Conservation (phyloP, 2,113 vertebrate species). For the Phoenicopterus ruber region DNA sequence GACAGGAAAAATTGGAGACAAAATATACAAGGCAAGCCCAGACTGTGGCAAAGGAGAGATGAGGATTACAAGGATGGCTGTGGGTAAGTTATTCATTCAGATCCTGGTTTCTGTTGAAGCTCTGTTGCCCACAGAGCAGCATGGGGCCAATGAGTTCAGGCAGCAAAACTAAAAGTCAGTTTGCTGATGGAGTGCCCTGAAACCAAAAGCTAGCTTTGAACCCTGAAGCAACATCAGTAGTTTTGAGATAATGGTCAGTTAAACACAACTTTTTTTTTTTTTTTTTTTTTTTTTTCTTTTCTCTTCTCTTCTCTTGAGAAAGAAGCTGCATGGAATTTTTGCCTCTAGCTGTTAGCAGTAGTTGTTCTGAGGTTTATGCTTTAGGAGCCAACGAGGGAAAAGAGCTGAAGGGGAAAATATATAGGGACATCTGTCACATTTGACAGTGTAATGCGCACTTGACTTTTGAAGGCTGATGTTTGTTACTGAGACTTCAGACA, state of each 20-base stretch:
- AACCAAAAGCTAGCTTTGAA: not conserved
- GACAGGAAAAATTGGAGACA: not conserved
- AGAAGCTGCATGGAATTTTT: not conserved
- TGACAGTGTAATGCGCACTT: not conserved
- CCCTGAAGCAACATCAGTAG: not conserved
- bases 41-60: not conserved
- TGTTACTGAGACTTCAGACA: not conserved
- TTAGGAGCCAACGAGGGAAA: not conserved
- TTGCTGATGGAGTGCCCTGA: not conserved
- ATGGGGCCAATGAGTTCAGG: not conserved
- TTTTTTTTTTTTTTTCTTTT: too few species aligned
- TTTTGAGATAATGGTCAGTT: conserved; percentile 8
- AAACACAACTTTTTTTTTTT: not conserved
- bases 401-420: not conserved
- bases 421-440: not conserved
- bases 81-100: not conserved
- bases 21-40: not conserved
- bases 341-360: not conserved
- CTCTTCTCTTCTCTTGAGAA: not conserved
- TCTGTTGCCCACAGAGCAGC: not conserved
- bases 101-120: not conserved
- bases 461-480: not conserved
- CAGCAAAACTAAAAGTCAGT: not conserved
- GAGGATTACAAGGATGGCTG: not conserved
- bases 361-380: not conserved